Evolutionary conservation across 2,113 vertebrate genomes (phyloP).

Genomic region (Xenotilapia leptura): DNA sequence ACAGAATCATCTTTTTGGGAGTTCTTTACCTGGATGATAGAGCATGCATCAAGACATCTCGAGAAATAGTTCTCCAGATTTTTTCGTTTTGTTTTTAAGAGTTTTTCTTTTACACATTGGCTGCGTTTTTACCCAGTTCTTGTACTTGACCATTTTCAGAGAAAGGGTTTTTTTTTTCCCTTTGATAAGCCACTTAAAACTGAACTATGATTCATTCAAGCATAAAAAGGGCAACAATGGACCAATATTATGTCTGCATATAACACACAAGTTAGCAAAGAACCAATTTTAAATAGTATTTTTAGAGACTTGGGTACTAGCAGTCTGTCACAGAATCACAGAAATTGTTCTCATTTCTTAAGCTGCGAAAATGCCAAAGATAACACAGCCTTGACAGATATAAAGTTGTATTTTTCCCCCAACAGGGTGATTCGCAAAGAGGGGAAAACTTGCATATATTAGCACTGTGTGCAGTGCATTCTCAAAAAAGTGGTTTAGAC

Average conservation of each 20-base stretch:
- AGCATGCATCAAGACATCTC: background rate
- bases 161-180: accelerated
- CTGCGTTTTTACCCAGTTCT: background rate
- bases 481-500: background rate
- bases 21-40: background rate
- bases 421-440: background rate
- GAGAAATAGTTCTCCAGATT: background rate
- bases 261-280: background rate
- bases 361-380: background rate
- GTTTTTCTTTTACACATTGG: background rate
- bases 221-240: background rate
- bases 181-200: background rate
- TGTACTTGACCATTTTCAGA: background rate
- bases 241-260: background rate
- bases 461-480: background rate
- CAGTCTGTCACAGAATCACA: background rate
- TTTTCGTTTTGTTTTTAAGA: background rate
- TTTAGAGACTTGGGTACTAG: background rate
- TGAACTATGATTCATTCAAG: background rate
- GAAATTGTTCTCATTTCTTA: background rate
- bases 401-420: background rate
- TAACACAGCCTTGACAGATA: background rate
- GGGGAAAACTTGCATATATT: background rate
- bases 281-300: background rate
- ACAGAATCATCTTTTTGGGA: background rate